Conservation (phyloP, 1,140 invertebrate species). For the Cyphomyrmex costatus region DNA sequence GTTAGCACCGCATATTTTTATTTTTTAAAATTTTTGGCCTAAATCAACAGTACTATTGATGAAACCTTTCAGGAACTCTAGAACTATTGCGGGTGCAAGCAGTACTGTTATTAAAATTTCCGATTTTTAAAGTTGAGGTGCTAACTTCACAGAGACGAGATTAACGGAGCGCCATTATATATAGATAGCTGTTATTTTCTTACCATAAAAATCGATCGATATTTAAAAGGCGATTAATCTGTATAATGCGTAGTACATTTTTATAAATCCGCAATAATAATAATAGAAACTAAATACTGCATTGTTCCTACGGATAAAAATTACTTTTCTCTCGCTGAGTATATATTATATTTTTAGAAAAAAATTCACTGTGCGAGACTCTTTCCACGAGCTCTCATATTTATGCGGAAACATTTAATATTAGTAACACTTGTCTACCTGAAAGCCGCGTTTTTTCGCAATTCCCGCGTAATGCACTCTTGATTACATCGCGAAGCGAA, state of each 20-base stretch:
- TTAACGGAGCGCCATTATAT: constrained; percentile 11
- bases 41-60: no score
- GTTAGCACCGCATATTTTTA: no score
- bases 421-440: constrained; percentile 46
- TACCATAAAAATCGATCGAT: constrained; percentile 22
- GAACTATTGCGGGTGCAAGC: no score
- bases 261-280: constrained; percentile 14
- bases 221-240: constrained; percentile 17
- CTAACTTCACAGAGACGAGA: no score
- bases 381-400: constrained; percentile 1
- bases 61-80: no score
- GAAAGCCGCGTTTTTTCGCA: constrained; percentile 51
- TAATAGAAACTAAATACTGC: constrained; percentile 1
- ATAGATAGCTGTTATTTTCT: constrained; percentile 16
- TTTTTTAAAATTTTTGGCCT: no score
- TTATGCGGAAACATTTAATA: constrained; percentile 60
- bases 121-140: no score
- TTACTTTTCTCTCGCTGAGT: constrained; percentile 3
- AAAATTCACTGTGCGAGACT: constrained; percentile 27
- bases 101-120: no score
- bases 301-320: constrained; percentile 17
- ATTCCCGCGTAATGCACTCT: constrained; percentile 46
- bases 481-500: constrained; percentile 42
- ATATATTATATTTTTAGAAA: not conserved
- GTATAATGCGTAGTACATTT: not conserved